Evolutionary conservation across 2,113 vertebrate species (phyloP).

Genomic region (Uria lomvia): DNA sequence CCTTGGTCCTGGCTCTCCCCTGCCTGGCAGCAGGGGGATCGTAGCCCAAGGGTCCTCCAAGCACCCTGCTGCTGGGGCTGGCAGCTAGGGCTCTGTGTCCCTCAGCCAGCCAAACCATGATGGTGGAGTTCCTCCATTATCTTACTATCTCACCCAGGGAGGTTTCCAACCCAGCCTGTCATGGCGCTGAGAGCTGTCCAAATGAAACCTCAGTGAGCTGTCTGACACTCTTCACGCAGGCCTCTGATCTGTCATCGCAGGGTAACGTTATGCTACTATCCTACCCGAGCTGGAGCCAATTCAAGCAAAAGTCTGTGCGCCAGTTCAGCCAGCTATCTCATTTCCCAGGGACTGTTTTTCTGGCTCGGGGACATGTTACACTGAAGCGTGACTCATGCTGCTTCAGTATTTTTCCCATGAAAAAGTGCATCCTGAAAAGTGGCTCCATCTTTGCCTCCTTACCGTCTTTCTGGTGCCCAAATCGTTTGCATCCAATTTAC

Average conservation of each 20-base stretch:
- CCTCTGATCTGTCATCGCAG: not conserved
- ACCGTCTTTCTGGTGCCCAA: not conserved
- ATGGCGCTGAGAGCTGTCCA: not conserved
- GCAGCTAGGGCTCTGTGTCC: not conserved
- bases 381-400: not conserved
- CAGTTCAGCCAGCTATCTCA: not conserved
- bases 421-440: not conserved
- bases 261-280: not conserved
- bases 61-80: not conserved
- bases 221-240: not conserved
- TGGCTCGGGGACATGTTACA: not conserved
- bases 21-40: not conserved
- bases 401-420: not conserved
- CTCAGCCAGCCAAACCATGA: not conserved
- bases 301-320: not conserved
- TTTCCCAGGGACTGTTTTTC: not conserved
- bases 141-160: not conserved
- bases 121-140: not conserved
- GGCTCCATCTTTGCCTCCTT: not conserved
- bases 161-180: not conserved
- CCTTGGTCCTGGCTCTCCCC: not conserved
- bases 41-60: fast-evolving
- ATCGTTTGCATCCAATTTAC: fast-evolving
- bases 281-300: not conserved
- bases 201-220: not conserved